phyloP scores from a whole-genome alignment of 2,113 vertebrate species.

The Amphiprion percula region DNA sequence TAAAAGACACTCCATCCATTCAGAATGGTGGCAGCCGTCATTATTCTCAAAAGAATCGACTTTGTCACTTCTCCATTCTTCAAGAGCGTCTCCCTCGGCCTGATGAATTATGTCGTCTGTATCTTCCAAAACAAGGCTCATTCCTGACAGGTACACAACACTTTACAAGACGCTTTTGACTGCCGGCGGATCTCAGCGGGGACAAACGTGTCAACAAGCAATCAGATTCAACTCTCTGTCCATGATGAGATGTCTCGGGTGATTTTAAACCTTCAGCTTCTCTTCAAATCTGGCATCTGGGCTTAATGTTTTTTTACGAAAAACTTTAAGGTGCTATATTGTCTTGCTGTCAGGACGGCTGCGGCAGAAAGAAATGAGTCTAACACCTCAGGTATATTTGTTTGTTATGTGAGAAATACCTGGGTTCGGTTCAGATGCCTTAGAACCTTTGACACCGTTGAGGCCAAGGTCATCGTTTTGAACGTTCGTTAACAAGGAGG shows the following conservation, averaged over 20 bases:
- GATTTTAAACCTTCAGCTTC: conserved; percentile 73
- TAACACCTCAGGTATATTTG: conserved; percentile 51
- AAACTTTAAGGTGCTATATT: conserved; percentile 68
- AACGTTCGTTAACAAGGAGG: neutral
- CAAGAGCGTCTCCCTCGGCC: conserved; percentile 72
- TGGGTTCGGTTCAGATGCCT: conserved; percentile 28
- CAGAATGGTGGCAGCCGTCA: conserved; percentile 81
- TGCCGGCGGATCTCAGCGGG: conserved; percentile 70
- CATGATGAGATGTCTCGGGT: conserved; percentile 76
- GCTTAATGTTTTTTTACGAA: conserved; percentile 48
- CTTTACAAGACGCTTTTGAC: conserved; percentile 77
- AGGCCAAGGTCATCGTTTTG: conserved; percentile 2
- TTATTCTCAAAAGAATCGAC: conserved; percentile 85
- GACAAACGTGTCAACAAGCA: conserved; percentile 79
- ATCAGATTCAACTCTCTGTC: conserved; percentile 81
- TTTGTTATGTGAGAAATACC: conserved; percentile 43
- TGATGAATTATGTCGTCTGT: conserved; percentile 83
- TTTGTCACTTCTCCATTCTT: conserved; percentile 87
- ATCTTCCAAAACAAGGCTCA: conserved; percentile 83
- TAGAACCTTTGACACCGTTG: conserved; percentile 13
- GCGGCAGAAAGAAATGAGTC: conserved; percentile 47
- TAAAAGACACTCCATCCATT: conserved; percentile 84
- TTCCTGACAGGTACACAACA: conserved; percentile 85
- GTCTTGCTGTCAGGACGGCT: conserved; percentile 61
- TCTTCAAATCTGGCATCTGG: conserved; percentile 42